These are phyloP conservation scores for Monochamus alternatus DNA, from an alignment of 2,888 invertebrate species.

Conservation along the genomic window DNA sequence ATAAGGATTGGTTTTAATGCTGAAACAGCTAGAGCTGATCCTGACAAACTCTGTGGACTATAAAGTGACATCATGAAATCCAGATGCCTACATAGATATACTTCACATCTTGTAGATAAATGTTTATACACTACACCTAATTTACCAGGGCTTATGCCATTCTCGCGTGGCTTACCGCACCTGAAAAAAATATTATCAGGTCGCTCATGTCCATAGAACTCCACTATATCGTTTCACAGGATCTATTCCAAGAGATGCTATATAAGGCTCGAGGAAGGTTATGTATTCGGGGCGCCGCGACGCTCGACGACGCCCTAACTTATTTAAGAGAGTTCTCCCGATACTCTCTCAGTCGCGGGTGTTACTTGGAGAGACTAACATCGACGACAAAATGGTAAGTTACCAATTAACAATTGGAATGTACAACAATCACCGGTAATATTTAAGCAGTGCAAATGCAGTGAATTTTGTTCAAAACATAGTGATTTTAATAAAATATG, in stretches of 20 bases:
- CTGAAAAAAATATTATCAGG: constrained; percentile 1
- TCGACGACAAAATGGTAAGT: constrained; percentile 68
- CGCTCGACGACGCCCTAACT: constrained; percentile 55
- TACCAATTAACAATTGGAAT: constrained; percentile 6
- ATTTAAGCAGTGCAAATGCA: background rate
- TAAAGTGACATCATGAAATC: no score
- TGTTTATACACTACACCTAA: no score
- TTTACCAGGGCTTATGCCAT: background rate
- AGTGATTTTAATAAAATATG: background rate
- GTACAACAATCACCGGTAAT: background rate
- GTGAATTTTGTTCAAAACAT: background rate
- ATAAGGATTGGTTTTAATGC: no score
- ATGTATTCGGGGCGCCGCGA: constrained; percentile 51
- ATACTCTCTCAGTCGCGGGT: constrained; percentile 65
- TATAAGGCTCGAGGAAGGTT: constrained; percentile 63
- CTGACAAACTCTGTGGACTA: no score
- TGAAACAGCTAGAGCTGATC: no score
- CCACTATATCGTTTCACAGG: constrained; percentile 55
- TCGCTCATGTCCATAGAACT: constrained; percentile 36
- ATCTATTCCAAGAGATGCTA: constrained; percentile 65
- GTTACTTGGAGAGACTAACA: constrained; percentile 65
- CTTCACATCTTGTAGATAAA: no score
- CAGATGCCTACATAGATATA: no score
- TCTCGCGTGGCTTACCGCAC: background rate
- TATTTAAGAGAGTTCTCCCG: constrained; percentile 64